Base-by-base conservation (phyloP, 2,797 vertebrate genomes). In the Lagorchestes hirsutus region DNA sequence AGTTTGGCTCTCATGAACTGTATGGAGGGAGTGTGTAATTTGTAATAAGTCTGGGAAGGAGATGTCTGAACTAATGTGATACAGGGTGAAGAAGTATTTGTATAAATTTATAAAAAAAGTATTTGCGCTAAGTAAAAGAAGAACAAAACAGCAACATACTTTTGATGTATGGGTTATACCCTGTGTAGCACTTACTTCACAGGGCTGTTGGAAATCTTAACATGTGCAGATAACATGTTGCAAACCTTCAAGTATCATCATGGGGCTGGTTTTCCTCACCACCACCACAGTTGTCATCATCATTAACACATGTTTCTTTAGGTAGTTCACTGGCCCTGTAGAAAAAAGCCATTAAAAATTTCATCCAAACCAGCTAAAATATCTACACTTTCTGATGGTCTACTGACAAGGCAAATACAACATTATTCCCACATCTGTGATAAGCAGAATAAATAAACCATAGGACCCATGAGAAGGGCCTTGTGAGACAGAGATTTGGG, bases 341-440 rank as follows among this genome's bases (percentile, higher is more conserved):
- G 40, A 5, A 50, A 50, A 46, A 46, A 87, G 28, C 9, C 28
- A 50, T 46, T 87, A 87, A 93, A 82, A 40, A 58, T 82, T 93
- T 96, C 91, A 91, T 50, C 40, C 54, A 96, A 95, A 46, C 27
- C 59, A 94, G 54, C 91, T 24, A 40, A 11, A 93, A 91, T 82
- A 91, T 87, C 91, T 93, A 90, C 3, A 28, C n/a, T 54, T 40
- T 94, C 94, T 94, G 58, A 93, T 95, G 95, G 90, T 93, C n/a
- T 24, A 34, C 96, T 95, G 92, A 90, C 93, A 92, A 96, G 92
- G 58, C 74, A 95, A 16, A 91, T 91, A n/a, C 31, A 96, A 93
- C 92, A 90, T 92, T 96, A 92, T 55, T 50, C 96, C 95, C 96
- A 95, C 93, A 96, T 97, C 67, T 34, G 54, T 18, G 46, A n/a